These are phyloP conservation scores for Drusus annulatus DNA, from an alignment of 1,140 invertebrate species.

Conservation along the genomic window DNA sequence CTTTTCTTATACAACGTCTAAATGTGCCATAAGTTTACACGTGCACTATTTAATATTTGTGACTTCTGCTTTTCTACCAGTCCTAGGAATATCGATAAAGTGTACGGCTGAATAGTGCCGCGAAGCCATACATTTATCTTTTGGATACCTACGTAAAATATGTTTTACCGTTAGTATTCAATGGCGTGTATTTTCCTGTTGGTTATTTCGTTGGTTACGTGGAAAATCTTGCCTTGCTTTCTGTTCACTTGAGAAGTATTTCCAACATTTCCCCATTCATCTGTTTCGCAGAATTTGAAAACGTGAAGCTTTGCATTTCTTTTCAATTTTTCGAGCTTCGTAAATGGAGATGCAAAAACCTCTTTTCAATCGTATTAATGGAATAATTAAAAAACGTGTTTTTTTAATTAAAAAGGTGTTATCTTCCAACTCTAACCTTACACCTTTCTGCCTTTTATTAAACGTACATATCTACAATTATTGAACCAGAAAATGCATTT, in stretches of 20 bases:
- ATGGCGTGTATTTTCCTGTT: not conserved
- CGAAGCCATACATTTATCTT: not conserved
- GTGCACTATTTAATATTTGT: not conserved
- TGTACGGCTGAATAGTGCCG: not conserved
- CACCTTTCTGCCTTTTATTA: too few relatives aligned
- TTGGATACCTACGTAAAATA: conserved; percentile 7
- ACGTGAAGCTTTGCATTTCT: too few relatives aligned
- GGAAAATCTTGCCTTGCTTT: conserved; percentile 1
- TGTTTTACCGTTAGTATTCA: conserved; percentile 26
- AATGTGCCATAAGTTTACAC: not conserved
- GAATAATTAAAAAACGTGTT: too few relatives aligned
- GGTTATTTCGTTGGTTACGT: conserved; percentile 6
- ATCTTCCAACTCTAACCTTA: too few relatives aligned
- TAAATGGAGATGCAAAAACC: too few relatives aligned
- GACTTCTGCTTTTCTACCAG: not conserved
- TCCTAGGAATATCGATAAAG: not conserved
- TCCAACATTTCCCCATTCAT: conserved; percentile 15
- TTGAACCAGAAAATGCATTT: too few relatives aligned
- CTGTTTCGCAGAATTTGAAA: not conserved
- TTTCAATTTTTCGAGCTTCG: too few relatives aligned
- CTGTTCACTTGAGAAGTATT: conserved; percentile 13
- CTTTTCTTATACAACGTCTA: too few relatives aligned
- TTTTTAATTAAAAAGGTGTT: too few relatives aligned
- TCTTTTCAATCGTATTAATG: too few relatives aligned
- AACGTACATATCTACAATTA: too few relatives aligned